A percentile compares a stretch with the other conserved stretches of the same genome.
Evolutionary conservation across 1,140 invertebrate species (phyloP).

Genomic region (Piezodorus guildinii): DNA sequence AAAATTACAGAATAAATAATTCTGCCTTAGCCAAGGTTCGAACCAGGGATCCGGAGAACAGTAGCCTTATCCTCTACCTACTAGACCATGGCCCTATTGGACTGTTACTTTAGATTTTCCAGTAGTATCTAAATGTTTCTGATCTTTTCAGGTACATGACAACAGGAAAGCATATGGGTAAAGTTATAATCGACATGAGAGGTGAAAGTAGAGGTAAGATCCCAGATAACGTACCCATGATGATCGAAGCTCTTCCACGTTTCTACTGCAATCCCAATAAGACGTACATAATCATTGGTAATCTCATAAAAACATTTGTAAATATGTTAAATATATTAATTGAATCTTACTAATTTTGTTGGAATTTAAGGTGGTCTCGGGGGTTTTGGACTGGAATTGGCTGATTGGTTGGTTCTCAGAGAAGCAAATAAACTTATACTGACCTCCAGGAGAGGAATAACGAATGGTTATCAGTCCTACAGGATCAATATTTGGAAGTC

Average conservation of each 20-base stretch:
- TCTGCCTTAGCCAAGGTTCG: no score
- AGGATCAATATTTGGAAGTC: conserved; percentile 43
- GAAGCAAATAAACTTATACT: conserved; percentile 68
- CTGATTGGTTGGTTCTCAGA: conserved; percentile 71
- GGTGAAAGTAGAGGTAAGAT: conserved; percentile 36
- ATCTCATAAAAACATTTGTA: background rate
- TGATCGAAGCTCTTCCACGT: conserved; percentile 30
- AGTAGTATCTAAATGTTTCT: background rate
- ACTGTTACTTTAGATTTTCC: no score
- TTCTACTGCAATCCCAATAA: conserved; percentile 38
- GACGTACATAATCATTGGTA: conserved; percentile 40
- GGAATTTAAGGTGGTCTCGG: conserved; percentile 61
- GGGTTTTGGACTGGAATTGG: conserved; percentile 83
- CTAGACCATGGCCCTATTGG: no score
- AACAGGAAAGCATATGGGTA: conserved; percentile 77
- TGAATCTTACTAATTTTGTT: conserved; percentile 4
- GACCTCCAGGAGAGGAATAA: conserved; percentile 63
- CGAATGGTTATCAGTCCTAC: conserved; percentile 64
- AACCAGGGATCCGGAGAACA: no score
- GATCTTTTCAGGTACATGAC: conserved; percentile 50
- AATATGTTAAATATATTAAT: background rate
- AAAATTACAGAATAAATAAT: no score
- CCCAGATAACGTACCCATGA: background rate
- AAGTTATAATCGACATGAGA: conserved; percentile 61
- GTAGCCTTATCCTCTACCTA: no score